Percentiles rank a stretch among this genome's conserved stretches.
Conservation (phyloP, 2,797 vertebrate species). For the Podargus strigoides region DNA sequence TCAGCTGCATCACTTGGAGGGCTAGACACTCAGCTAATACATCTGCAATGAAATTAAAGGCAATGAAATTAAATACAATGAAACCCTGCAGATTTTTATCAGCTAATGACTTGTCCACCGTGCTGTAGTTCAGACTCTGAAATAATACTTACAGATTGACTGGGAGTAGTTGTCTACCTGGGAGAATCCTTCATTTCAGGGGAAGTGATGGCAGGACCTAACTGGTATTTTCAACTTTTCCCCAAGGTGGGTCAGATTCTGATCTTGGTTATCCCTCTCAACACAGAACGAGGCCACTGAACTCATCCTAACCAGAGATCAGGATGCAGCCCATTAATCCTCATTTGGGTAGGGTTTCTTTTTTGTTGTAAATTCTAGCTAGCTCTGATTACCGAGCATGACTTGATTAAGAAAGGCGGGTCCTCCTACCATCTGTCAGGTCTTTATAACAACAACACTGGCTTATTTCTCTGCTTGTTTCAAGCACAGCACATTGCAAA, state of each 20-base stretch:
- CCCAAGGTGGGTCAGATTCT: not conserved
- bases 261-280: not conserved
- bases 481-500: constrained; percentile 31
- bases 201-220: not conserved
- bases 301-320: not conserved
- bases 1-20: not conserved
- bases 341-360: not conserved
- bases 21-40: not conserved
- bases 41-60: not conserved
- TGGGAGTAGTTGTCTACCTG: not conserved
- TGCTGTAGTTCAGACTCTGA: not conserved
- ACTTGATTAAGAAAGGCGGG: constrained; percentile 36
- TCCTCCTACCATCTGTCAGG: constrained; percentile 51
- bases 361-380: not conserved
- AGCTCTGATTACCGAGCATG: constrained; percentile 37
- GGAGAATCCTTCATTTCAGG: not conserved
- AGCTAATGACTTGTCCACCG: not conserved
- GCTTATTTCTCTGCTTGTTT: constrained; percentile 20
- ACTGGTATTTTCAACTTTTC: not conserved
- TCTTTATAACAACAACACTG: constrained; percentile 2
- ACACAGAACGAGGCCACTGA: not conserved
- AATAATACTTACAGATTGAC: not conserved
- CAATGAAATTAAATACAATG: not conserved
- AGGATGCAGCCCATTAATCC: not conserved
- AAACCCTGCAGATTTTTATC: not conserved